Evolutionary conservation across 1,140 invertebrate species (phyloP), one percentile per base, ranked within the genome.

Genomic region (Hyles vespertilio): DNA sequence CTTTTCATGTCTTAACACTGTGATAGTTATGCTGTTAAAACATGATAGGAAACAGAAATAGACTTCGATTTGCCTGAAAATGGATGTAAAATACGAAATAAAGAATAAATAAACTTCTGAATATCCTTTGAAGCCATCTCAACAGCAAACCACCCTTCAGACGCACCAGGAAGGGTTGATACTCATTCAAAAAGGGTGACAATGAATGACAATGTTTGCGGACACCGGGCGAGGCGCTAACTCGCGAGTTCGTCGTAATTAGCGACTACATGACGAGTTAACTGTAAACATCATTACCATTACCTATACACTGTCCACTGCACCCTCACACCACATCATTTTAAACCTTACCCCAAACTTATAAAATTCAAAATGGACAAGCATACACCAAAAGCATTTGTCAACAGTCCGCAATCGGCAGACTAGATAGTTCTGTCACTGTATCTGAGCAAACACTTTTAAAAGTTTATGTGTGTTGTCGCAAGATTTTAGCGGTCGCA

Each of bases 211-310:
- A 63, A 5, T 84, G 81, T 87, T 84, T 84, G 79, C 71, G 81
- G 78, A 87, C 82, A 85, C 84, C 82, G 77, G 84, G 84, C 77
- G 75, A 87, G 84, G 82, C 82, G 84, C 82, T 87, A 87, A 87
- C 79, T 65, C 71, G 84, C 77, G 79, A 85, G 79, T 74, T 79
- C 75, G 74, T 54, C 67, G 44, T 79, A 81, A 84, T 85, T 85
- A 85, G 82, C 82, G 72, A 78, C 76, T 51, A 69, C 75, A 81
- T 79, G 84, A 85, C 82, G 82, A 84, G 67, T 77, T 87, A 87
- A 87, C 84, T 85, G 84, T 87, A 85, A 85, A 87, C 82, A 85
- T 83, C 74, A 81, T 85, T 83, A 85, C 84, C 82, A 84, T 81
- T 79, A 80, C 79, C 50, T 59, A 66, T 60, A 54, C 53, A 63